Percentiles rank a stretch among this genome's conserved stretches.
Conservation (phyloP, 2,113 vertebrate species). For the Furnarius figulus region DNA sequence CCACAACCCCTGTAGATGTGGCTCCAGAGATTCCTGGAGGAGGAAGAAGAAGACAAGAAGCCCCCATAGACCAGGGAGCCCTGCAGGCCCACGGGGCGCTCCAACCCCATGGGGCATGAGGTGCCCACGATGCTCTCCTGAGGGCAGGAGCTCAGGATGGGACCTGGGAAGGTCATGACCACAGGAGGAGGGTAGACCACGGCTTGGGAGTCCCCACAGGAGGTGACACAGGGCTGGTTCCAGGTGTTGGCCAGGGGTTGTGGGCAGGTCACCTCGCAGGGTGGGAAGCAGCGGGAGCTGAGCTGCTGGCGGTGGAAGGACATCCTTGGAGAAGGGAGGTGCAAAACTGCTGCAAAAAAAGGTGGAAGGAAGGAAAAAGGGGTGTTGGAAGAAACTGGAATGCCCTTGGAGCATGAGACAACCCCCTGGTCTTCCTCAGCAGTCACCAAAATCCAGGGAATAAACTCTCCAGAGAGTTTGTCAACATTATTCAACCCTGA, state of each 20-base stretch:
- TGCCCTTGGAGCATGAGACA: neutral
- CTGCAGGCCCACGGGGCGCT: neutral
- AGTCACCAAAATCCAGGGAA: no score
- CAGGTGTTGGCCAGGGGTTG: neutral
- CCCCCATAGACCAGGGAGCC: neutral
- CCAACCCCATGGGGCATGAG: neutral
- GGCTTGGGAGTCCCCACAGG: neutral
- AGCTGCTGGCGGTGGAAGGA: neutral
- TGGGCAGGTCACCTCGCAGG: neutral
- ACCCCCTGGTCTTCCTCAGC: no score
- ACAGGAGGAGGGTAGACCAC: neutral
- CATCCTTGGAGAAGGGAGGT: neutral
- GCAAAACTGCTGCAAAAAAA: neutral
- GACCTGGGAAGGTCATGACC: neutral
- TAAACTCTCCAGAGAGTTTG: no score
- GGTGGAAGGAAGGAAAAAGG: no score
- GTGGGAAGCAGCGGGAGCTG: neutral
- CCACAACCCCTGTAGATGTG: neutral
- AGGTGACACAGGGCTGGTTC: neutral
- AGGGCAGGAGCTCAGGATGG: conserved; percentile 18
- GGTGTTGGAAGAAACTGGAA: no score
- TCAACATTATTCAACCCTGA: no score
- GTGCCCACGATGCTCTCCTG: neutral
- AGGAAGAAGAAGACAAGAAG: neutral
- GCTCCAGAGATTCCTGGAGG: neutral